phyloP scores from a whole-genome alignment of 2,888 invertebrate species.

The Teleiodes luculella region DNA sequence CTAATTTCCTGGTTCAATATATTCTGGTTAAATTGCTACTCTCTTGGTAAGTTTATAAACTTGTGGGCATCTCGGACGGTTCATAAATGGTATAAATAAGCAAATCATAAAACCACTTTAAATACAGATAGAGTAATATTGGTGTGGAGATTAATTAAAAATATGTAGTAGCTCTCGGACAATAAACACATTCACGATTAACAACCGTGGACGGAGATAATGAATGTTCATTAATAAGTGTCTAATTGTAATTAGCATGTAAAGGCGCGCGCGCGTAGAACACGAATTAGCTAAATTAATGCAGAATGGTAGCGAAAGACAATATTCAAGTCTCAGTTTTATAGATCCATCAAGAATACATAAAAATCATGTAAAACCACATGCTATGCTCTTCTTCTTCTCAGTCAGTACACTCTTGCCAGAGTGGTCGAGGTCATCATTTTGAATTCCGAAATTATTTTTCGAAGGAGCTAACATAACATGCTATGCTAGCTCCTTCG shows the following conservation, averaged over 20 bases:
- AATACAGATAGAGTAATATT: background rate
- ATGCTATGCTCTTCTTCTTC: too few relatives aligned
- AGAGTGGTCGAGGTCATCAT: too few relatives aligned
- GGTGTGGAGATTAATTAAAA: slow-evolving; percentile 1
- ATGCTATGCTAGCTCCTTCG: too few relatives aligned
- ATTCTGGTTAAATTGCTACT: slow-evolving; percentile 2
- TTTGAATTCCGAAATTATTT: too few relatives aligned
- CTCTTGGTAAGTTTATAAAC: slow-evolving; percentile 1
- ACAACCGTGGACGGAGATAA: slow-evolving; percentile 16
- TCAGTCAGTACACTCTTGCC: too few relatives aligned
- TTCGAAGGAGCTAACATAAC: too few relatives aligned
- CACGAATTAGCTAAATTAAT: background rate
- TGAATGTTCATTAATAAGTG: slow-evolving; percentile 22
- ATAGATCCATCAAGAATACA: too few relatives aligned
- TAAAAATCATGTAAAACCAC: too few relatives aligned
- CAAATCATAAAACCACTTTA: slow-evolving; percentile 2
- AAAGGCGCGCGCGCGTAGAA: slow-evolving; percentile 10
- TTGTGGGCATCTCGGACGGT: background rate
- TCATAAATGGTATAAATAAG: background rate
- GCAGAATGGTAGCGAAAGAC: too few relatives aligned
- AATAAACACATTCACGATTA: slow-evolving; percentile 20
- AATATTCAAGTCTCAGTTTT: too few relatives aligned
- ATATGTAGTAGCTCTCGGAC: slow-evolving; percentile 3
- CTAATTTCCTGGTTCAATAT: slow-evolving; percentile 5
- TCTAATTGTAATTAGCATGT: slow-evolving; percentile 22